Conservation (phyloP, 2,797 vertebrate genomes). For the Aphelocoma californica region DNA sequence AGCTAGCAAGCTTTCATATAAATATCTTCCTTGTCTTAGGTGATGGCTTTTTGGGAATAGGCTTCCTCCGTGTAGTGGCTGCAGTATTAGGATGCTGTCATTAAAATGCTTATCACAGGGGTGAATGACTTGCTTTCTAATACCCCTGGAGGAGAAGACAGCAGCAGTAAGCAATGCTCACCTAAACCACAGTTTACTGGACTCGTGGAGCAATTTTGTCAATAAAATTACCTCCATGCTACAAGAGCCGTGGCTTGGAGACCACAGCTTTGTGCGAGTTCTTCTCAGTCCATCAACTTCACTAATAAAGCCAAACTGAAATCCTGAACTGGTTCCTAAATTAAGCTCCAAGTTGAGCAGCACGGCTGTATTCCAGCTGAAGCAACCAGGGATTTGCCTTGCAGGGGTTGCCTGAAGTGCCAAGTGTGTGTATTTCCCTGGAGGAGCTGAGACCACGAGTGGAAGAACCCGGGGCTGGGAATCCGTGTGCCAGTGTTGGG, state of each 20-base stretch:
- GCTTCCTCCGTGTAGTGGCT: not conserved
- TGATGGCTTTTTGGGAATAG: not conserved
- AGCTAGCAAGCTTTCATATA: not conserved
- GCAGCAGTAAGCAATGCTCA: not conserved
- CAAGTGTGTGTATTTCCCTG: not conserved
- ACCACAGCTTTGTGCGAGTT: not conserved
- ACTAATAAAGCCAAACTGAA: not conserved
- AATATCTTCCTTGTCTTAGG: not conserved
- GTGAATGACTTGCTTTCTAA: not conserved
- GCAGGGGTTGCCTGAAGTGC: not conserved
- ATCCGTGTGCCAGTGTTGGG: accelerated
- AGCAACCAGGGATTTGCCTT: not conserved
- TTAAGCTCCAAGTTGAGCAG: not conserved
- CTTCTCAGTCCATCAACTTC: not conserved
- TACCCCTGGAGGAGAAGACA: not conserved
- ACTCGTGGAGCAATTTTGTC: not conserved
- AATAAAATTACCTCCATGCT: not conserved
- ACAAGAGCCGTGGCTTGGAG: not conserved
- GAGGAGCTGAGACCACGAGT: not conserved
- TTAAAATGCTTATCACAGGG: not conserved
- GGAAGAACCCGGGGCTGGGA: accelerated
- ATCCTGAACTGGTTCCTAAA: not conserved
- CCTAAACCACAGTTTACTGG: not conserved
- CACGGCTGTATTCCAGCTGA: accelerated
- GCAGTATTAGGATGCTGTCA: not conserved